Evolutionary conservation across 1,140 invertebrate species (phyloP).

Genomic region (Doryteuthis pealeii): DNA sequence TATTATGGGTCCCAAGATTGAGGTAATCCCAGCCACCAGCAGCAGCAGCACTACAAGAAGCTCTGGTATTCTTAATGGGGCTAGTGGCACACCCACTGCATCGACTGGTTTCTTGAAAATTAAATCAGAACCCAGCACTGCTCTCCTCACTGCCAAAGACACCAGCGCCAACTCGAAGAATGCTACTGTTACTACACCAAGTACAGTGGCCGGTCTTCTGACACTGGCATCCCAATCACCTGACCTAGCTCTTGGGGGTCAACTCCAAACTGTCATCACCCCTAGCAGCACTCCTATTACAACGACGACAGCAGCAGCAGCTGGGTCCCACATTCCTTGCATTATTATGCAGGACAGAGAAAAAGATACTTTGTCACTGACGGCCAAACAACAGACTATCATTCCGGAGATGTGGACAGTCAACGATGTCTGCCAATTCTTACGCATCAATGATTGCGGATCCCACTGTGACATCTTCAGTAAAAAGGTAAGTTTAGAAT

Average conservation of each 20-base stretch:
- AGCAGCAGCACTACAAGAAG: not conserved
- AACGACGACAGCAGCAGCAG: not conserved
- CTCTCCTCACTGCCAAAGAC: not conserved
- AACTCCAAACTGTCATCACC: not conserved
- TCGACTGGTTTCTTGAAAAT: too few relatives aligned
- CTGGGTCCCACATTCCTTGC: constrained; percentile 1
- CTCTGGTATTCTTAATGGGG: not conserved
- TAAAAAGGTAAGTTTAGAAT: constrained; percentile 65
- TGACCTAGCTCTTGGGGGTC: not conserved
- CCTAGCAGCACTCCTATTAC: not conserved
- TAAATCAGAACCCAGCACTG: too few relatives aligned
- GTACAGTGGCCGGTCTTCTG: not conserved
- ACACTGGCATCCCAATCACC: not conserved
- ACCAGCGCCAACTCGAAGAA: not conserved
- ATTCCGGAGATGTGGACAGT: constrained; percentile 76
- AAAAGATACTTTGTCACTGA: constrained; percentile 20
- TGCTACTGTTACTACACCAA: not conserved
- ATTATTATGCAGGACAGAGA: constrained; percentile 5
- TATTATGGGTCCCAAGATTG: not conserved
- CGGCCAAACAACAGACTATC: constrained; percentile 20
- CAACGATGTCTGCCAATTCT: constrained; percentile 82
- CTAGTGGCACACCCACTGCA: too few relatives aligned
- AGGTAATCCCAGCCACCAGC: not conserved
- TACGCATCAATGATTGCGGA: constrained; percentile 85
- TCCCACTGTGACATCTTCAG: constrained; percentile 84